Percentiles rank a stretch among this genome's conserved stretches.
Conservation (phyloP, 2,797 vertebrate genomes). For the Pseudomugil tenellus region DNA sequence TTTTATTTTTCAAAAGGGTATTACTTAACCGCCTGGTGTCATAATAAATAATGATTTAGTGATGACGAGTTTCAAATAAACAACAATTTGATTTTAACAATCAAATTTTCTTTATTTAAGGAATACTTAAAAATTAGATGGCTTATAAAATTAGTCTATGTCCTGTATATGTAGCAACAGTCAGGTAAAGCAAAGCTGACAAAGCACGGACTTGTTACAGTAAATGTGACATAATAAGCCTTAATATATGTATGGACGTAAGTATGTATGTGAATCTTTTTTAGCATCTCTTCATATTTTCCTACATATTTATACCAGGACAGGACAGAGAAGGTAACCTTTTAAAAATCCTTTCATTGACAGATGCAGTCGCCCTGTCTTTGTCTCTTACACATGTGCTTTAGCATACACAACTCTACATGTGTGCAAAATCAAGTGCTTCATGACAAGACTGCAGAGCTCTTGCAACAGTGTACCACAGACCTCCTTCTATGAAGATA, state of each 20-base stretch:
- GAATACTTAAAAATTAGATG: too few relatives aligned
- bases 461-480: constrained; percentile 27
- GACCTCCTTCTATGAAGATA: constrained; percentile 53
- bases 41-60: too few relatives aligned
- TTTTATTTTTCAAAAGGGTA: too few relatives aligned
- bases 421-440: constrained; percentile 20
- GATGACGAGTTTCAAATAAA: too few relatives aligned
- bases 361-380: constrained; percentile 47
- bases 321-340: not conserved
- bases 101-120: too few relatives aligned
- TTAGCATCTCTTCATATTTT: constrained; percentile 16
- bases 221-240: constrained; percentile 12
- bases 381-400: constrained; percentile 39
- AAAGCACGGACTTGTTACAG: too few relatives aligned
- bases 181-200: too few relatives aligned
- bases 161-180: too few relatives aligned
- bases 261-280: not conserved
- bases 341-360: constrained; percentile 41
- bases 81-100: too few relatives aligned
- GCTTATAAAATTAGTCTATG: too few relatives aligned
- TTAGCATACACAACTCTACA: constrained; percentile 32
- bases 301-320: not conserved
- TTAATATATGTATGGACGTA: constrained; percentile 7
- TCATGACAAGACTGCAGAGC: constrained; percentile 34
- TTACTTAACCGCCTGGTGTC: too few relatives aligned